Percentiles rank a stretch among this genome's conserved stretches.
Conservation (phyloP, 2,797 vertebrate species). For the Paratrypauchen microcephalus region DNA sequence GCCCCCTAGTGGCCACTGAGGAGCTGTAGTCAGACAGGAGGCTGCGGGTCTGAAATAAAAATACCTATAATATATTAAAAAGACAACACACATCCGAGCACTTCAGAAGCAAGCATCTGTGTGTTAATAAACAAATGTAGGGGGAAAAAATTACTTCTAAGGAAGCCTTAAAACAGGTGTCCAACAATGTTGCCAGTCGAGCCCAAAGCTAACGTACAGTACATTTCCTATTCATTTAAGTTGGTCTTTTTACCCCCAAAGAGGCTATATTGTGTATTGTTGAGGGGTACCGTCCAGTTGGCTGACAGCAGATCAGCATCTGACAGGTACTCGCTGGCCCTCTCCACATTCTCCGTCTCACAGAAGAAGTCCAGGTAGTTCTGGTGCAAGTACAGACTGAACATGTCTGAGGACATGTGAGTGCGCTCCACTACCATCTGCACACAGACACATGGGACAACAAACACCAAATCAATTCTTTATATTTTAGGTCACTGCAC, state of each 20-base stretch:
- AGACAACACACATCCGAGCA: slow-evolving; percentile 8
- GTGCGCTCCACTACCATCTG: slow-evolving; percentile 90
- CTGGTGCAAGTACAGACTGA: slow-evolving; percentile 96
- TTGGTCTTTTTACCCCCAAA: too few relatives aligned
- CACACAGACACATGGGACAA: neutral
- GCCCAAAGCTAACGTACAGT: too few relatives aligned
- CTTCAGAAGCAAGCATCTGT: too few relatives aligned
- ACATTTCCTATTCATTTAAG: too few relatives aligned
- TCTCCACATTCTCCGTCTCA: slow-evolving; percentile 85
- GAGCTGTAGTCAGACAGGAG: slow-evolving; percentile 83
- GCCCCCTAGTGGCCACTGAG: slow-evolving; percentile 87
- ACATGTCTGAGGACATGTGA: slow-evolving; percentile 87
- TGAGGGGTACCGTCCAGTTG: slow-evolving; percentile 84
- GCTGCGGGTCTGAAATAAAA: slow-evolving; percentile 71
- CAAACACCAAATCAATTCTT: neutral
- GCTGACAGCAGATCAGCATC: slow-evolving; percentile 86
- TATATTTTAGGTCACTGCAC: neutral
- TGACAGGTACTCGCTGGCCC: slow-evolving; percentile 91
- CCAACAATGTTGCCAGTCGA: too few relatives aligned
- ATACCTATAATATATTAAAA: neutral
- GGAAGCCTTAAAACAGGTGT: too few relatives aligned
- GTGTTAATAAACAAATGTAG: too few relatives aligned
- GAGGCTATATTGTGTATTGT: neutral
- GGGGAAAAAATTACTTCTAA: too few relatives aligned
- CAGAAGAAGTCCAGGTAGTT: slow-evolving; percentile 94